Evolutionary conservation across 1,140 invertebrate genomes (phyloP), one percentile per base, ranked within the genome.

Genomic region (Idris sp.): DNA sequence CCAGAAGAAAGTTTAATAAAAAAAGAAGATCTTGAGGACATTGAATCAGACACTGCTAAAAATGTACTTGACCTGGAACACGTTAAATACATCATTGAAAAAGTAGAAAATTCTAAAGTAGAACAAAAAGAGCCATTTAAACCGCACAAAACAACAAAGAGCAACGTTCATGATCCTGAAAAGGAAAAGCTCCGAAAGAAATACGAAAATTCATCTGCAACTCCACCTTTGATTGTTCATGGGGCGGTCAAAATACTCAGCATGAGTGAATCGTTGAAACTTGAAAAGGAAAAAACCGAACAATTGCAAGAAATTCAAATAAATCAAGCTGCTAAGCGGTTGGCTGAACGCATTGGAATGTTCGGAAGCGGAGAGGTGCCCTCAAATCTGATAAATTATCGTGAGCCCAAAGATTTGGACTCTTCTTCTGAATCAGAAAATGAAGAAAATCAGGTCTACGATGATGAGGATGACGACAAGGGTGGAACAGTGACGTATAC

Each of bases 131-230:
- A 86, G 69, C 14, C 73, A 18, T 93, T 91, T 71, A 90, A 90
- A 72, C 92, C 92, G 9, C 91, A 89, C 64, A 90, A 90, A 82
- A 92, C 92, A 11, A 91, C 91, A 15, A 88, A 87, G 33, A 88
- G 87, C 9, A 89, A 91, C 84, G 88, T 90, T 1, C 90, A 92
- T 59, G 89, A 91, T 81, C 89, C 90, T 16, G 84, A 85, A 58
- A 92, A 92, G 75, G 91, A 92, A 80, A 89, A 90, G 46, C 40
- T 82, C 4, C 87, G 90, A 44, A 91, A 90, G 58, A 89, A 87
- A 36, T 67, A 88, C 40, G 92, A 93, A 83, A 82, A 91, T 2
- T 92, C 92, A 1, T 90, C 92, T 26, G 92, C 92, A 9, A 93
- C 92, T n/a, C 92, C 88, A 31, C 88, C 88, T 13, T 49, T 67